Conservation (phyloP, 1,140 invertebrate genomes). For the Solen grandis region DNA sequence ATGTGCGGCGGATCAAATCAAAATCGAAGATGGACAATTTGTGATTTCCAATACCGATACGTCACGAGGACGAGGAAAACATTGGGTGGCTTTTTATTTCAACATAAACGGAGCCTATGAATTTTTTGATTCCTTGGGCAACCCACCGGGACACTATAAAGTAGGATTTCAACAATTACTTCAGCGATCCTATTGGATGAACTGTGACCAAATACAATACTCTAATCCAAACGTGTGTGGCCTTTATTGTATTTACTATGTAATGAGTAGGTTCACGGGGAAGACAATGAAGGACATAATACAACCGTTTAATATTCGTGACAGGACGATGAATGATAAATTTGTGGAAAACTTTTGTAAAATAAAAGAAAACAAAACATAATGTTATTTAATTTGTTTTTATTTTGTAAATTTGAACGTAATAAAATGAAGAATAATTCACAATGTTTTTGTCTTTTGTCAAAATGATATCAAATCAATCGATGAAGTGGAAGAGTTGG, state of each 20-base stretch:
- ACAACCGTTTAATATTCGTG: neutral
- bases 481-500: too few species aligned
- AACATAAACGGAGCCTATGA: neutral
- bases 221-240: neutral
- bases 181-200: neutral
- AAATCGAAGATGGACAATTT: too few species aligned
- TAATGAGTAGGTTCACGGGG: neutral
- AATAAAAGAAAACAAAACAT: too few species aligned
- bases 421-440: too few species aligned
- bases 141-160: neutral
- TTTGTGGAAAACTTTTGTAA: neutral
- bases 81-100: constrained; percentile 3
- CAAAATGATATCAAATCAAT: too few species aligned
- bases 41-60: constrained; percentile 12
- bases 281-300: neutral
- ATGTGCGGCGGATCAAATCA: too few species aligned
- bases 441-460: too few species aligned
- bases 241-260: constrained; percentile 7
- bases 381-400: too few species aligned
- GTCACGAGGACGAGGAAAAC: constrained; percentile 7
- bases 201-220: neutral
- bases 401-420: too few species aligned
- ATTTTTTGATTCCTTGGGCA: constrained; percentile 6
- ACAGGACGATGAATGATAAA: neutral
- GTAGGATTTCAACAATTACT: neutral